These are phyloP conservation scores for Arizona elegans DNA, from an alignment of 2,113 vertebrate species.

Conservation along the genomic window DNA sequence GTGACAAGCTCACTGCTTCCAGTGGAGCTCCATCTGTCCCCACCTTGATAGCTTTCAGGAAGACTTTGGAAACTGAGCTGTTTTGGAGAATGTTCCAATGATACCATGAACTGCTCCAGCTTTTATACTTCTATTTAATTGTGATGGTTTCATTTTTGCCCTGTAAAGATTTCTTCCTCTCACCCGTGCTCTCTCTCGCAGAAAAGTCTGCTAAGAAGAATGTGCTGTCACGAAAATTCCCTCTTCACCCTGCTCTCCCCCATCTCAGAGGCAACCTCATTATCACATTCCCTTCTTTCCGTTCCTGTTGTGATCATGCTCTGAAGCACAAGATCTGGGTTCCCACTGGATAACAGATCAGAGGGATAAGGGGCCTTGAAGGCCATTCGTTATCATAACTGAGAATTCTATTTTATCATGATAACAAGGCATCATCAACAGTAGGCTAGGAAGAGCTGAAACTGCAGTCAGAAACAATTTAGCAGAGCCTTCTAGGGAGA, in stretches of 20 bases:
- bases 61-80: not conserved
- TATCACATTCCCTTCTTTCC: not conserved
- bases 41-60: not conserved
- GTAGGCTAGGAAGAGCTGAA: not conserved
- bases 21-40: not conserved
- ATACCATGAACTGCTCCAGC: not conserved
- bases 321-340: not conserved
- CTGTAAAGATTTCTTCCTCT: not conserved
- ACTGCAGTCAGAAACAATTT: not conserved
- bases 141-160: not conserved
- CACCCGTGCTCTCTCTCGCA: constrained; percentile 16
- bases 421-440: constrained; percentile 21
- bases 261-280: constrained; percentile 22
- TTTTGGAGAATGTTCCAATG: not conserved
- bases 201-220: not conserved
- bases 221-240: not conserved
- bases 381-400: constrained; percentile 12
- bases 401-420: constrained; percentile 21
- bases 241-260: not conserved
- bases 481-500: not conserved
- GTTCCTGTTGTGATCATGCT: not conserved
- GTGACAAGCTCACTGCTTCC: not conserved
- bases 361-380: constrained; percentile 7
- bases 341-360: constrained; percentile 15
- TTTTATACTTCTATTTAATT: not conserved